Evolutionary conservation across 2,113 vertebrate species (phyloP), one percentile per base, ranked within the genome.

Genomic region (Clarias magur): DNA sequence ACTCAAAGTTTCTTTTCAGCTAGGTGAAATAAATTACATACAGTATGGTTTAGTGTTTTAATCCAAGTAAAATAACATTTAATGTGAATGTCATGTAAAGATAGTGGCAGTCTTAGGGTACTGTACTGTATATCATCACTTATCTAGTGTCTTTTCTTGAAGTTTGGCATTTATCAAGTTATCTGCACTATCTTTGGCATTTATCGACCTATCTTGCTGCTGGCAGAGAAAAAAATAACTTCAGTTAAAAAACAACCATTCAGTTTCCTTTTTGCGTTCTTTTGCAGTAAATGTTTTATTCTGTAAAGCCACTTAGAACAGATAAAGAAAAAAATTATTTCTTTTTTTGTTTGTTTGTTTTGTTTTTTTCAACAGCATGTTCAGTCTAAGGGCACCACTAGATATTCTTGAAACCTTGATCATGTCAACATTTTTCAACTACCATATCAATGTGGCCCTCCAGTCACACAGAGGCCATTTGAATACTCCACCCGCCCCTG

Each of bases 101-200:
- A 54, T 30, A 67, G n/a, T 0, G 25, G 25, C 11, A 63, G 10
- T 11, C 38, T 63, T 8, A 48, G 48, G 6, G 48, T 53, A 65
- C 42, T 65, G 67, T 17, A 16, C 42, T 65, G 67, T 17, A 16
- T 78, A 79, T 21, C 4, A 65, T 1, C 54, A 27, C 59, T 30
- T 62, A 62, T 63, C 38, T 78, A 19, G n/a, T 54, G 4, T 75
- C 68, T 85, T 60, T 78, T 63, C 59, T 57, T 63, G 21, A 12
- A 42, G 30, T 25, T 9, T 80, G 38, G n/a, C 80, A 86, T 27
- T 56, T 56, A 67, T 15, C 53, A 60, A 75, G 68, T 38, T 65
- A 75, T 82, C 53, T 81, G 56, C 75, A 59, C 48, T 48, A 48
- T 48, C 48, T 25, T 9, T 80, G 38, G n/a, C 73, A 86, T 27